A percentile compares a stretch with the other conserved stretches of the same genome.
Evolutionary conservation across 2,888 invertebrate species (phyloP).

Genomic region (Archaeoteleia sp.): DNA sequence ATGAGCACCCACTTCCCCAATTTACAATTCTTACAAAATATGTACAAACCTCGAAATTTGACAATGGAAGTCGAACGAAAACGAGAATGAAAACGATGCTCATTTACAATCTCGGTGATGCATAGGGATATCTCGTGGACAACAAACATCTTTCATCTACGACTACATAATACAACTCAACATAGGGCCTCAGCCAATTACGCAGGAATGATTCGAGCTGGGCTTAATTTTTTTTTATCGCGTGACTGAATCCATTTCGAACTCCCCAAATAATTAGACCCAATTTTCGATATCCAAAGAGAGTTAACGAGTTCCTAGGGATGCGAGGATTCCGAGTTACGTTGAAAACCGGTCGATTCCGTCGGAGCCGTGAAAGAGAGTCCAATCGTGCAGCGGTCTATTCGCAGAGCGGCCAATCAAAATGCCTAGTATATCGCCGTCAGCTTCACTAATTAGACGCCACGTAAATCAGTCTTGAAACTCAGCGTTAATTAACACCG

Average conservation of each 20-base stretch:
- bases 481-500: conserved; percentile 74
- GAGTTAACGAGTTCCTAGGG: conserved; percentile 53
- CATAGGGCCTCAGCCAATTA: conserved; percentile 26
- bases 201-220: conserved; percentile 30
- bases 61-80: too few species aligned
- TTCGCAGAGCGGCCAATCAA: conserved; percentile 71
- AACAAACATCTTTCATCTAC: conserved; percentile 9
- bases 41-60: too few species aligned
- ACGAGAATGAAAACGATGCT: too few species aligned
- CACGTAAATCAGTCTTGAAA: conserved; percentile 75
- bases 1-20: too few species aligned
- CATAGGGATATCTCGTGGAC: conserved; percentile 7
- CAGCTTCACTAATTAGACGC: conserved; percentile 74
- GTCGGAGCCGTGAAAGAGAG: conserved; percentile 66
- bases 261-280: conserved; percentile 51
- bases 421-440: conserved; percentile 74
- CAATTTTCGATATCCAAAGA: conserved; percentile 53
- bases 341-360: conserved; percentile 64
- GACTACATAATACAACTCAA: conserved; percentile 13
- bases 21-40: too few species aligned
- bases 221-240: conserved; percentile 49
- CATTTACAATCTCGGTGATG: too few species aligned
- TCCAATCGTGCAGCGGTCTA: conserved; percentile 65
- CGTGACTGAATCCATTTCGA: conserved; percentile 51
- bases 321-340: conserved; percentile 43